A percentile compares a stretch with the other conserved stretches of the same genome.
phyloP scores from a whole-genome alignment of 2,113 vertebrate species.

The Platichthys stellatus region DNA sequence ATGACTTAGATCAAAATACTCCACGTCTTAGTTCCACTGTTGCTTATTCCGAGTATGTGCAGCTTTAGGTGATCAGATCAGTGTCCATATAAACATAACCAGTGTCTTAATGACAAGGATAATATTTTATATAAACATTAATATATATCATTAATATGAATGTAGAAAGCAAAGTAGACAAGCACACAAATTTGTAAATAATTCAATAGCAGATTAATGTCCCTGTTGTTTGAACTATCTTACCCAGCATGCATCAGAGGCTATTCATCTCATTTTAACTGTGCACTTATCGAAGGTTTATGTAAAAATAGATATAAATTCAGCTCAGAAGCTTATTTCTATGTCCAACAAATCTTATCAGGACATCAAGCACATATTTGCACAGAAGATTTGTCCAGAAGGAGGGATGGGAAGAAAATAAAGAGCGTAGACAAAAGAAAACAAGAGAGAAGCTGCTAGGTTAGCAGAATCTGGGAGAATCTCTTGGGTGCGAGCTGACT shows the following conservation, averaged over 20 bases:
- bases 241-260: constrained; percentile 1
- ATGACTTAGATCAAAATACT: too few species aligned
- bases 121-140: not conserved
- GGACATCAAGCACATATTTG: too few species aligned
- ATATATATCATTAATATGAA: not conserved
- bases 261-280: not conserved
- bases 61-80: too few species aligned
- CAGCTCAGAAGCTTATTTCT: too few species aligned
- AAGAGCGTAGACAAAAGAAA: too few species aligned
- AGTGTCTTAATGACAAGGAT: not conserved
- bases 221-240: not conserved
- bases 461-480: too few species aligned
- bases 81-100: too few species aligned
- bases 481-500: not conserved
- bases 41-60: too few species aligned
- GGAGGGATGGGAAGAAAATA: too few species aligned
- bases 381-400: not conserved
- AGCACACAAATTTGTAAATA: not conserved
- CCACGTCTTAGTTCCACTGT: too few species aligned
- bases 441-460: too few species aligned
- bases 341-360: not conserved
- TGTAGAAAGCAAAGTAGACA: not conserved
- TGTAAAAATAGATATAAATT: not conserved
- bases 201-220: not conserved
- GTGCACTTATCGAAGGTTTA: not conserved